These are phyloP conservation scores for Dione vanillae DNA, from an alignment of 2,888 invertebrate species.

Conservation along the genomic window DNA sequence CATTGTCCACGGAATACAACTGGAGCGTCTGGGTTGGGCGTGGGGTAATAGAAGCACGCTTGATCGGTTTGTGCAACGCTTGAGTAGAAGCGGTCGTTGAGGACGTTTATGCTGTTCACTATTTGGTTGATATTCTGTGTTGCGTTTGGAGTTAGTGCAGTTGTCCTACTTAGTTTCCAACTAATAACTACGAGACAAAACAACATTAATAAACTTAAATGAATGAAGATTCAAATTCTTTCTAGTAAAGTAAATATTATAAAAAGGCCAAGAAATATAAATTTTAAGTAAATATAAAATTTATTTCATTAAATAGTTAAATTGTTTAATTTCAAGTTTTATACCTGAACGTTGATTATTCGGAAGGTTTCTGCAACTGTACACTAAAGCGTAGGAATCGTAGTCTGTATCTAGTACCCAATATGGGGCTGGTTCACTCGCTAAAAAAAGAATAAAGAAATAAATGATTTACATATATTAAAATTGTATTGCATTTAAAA, in stretches of 20 bases:
- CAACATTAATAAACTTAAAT: not conserved
- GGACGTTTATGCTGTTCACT: constrained; percentile 48
- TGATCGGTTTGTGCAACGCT: constrained; percentile 47
- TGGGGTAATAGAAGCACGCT: constrained; percentile 55
- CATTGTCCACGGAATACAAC: constrained; percentile 57
- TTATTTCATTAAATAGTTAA: too few relatives aligned
- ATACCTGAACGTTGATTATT: constrained; percentile 56
- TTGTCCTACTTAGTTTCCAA: constrained; percentile 53
- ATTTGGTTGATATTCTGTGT: constrained; percentile 46
- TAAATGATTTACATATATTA: not conserved
- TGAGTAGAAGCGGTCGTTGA: constrained; percentile 50
- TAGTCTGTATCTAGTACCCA: constrained; percentile 82
- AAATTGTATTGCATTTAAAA: too few relatives aligned
- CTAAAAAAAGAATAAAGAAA: constrained; percentile 49
- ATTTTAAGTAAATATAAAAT: too few relatives aligned
- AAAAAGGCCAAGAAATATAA: too few relatives aligned
- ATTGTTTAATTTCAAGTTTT: not conserved
- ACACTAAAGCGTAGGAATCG: constrained; percentile 83
- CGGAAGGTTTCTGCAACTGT: constrained; percentile 81
- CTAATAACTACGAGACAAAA: constrained; percentile 50
- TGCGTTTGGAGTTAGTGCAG: constrained; percentile 42
- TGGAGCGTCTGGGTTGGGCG: constrained; percentile 40
- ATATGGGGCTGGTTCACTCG: constrained; percentile 48
- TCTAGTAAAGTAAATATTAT: too few relatives aligned
- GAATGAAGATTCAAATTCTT: too few relatives aligned